These are phyloP conservation scores for Cybosia mesomella DNA, from an alignment of 2,888 invertebrate species.

Conservation along the genomic window DNA sequence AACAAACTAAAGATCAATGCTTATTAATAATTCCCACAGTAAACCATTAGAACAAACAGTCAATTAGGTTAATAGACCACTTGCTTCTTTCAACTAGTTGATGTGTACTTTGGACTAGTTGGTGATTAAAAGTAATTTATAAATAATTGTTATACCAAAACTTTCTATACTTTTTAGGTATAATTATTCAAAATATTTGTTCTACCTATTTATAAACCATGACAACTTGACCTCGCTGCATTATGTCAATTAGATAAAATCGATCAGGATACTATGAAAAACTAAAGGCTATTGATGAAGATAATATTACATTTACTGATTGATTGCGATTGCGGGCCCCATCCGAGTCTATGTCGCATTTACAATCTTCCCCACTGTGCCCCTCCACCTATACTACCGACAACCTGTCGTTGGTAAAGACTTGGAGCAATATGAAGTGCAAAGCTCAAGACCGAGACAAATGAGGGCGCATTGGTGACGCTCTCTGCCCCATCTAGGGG, in stretches of 20 bases:
- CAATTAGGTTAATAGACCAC: not conserved
- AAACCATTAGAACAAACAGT: not conserved
- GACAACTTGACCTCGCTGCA: not conserved
- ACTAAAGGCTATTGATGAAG: too few species aligned
- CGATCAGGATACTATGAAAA: too few species aligned
- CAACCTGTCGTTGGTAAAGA: too few species aligned
- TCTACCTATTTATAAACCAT: not conserved
- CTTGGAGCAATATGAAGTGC: too few species aligned
- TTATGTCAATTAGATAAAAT: too few species aligned
- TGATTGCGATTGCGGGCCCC: too few species aligned
- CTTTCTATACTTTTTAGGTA: not conserved
- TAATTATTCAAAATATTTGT: conserved; percentile 1
- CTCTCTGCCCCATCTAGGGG: not conserved
- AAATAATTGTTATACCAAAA: not conserved
- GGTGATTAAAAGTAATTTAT: not conserved
- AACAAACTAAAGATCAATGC: not conserved
- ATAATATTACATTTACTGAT: too few species aligned
- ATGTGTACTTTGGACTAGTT: not conserved
- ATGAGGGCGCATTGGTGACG: not conserved
- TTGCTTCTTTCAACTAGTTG: not conserved
- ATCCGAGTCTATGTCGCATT: too few species aligned
- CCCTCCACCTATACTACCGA: too few species aligned
- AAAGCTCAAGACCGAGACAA: not conserved
- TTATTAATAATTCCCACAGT: not conserved
- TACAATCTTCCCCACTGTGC: too few species aligned